These are phyloP conservation scores for Pyrocephalus nanus DNA, from an alignment of 2,797 vertebrate species.

Conservation along the genomic window DNA sequence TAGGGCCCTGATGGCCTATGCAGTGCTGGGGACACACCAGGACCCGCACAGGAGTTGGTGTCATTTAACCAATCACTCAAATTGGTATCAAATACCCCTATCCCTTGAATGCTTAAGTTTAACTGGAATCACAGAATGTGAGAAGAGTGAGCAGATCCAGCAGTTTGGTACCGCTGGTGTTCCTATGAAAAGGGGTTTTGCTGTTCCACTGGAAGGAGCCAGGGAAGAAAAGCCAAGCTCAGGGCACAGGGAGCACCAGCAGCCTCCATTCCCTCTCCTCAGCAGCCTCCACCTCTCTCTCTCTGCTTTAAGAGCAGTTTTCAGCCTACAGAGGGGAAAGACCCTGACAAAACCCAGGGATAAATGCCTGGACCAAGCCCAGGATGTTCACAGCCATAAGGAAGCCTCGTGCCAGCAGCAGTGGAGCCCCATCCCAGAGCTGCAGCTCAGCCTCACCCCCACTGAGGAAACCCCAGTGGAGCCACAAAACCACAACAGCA, in stretches of 20 bases:
- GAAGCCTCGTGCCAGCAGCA: accelerated
- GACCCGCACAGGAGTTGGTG: accelerated
- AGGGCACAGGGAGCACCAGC: accelerated
- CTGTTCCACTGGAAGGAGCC: neutral
- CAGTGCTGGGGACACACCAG: neutral
- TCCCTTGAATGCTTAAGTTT: neutral
- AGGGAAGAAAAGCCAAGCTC: neutral
- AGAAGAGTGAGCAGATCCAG: neutral
- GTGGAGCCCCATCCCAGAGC: neutral
- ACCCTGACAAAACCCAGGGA: neutral
- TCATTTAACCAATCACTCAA: neutral
- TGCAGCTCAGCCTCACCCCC: neutral
- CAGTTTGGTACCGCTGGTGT: accelerated
- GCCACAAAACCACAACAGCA: neutral
- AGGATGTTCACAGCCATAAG: neutral
- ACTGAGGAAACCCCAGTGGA: neutral
- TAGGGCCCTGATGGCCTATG: neutral
- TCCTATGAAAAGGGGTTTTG: neutral
- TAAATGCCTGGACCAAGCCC: neutral
- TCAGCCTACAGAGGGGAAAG: neutral
- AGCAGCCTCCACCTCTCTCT: accelerated
- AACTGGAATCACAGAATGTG: neutral
- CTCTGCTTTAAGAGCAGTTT: neutral
- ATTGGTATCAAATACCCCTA: accelerated
- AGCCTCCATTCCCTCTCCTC: neutral